phyloP scores from a whole-genome alignment of 2,113 vertebrate genomes.

The Sylvia atricapilla region DNA sequence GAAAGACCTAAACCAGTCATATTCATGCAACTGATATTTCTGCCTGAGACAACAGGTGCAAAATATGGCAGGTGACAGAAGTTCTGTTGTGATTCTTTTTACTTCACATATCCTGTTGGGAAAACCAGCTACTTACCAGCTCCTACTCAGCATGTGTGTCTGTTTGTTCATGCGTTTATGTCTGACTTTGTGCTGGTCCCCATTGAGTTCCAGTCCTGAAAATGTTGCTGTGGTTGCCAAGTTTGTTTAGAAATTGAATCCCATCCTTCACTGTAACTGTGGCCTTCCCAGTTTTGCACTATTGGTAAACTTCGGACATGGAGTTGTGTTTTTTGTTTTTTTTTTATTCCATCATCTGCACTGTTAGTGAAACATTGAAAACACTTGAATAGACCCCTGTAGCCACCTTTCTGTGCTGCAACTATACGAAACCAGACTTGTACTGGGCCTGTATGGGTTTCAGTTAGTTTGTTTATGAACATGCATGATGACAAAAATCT shows the following conservation, averaged over 20 bases:
- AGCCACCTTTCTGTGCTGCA: not conserved
- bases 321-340: not conserved
- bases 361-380: not conserved
- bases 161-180: not conserved
- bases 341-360: not conserved
- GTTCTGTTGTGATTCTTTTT: not conserved
- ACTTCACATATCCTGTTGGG: not conserved
- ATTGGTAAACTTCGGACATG: not conserved
- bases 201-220: not conserved
- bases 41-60: not conserved
- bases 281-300: not conserved
- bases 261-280: not conserved
- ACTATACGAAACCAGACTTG: not conserved
- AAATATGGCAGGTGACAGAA: not conserved
- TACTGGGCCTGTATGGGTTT: not conserved
- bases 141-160: not conserved
- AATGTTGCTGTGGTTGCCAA: not conserved
- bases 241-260: not conserved
- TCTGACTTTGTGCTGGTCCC: fast-evolving
- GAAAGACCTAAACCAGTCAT: not conserved
- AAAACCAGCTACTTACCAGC: not conserved
- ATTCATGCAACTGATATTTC: not conserved
- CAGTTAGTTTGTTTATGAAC: not conserved
- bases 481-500: not conserved
- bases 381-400: not conserved